Base-by-base conservation (phyloP, 2,113 vertebrate species). In the Hydrochoerus hydrochaeris region DNA sequence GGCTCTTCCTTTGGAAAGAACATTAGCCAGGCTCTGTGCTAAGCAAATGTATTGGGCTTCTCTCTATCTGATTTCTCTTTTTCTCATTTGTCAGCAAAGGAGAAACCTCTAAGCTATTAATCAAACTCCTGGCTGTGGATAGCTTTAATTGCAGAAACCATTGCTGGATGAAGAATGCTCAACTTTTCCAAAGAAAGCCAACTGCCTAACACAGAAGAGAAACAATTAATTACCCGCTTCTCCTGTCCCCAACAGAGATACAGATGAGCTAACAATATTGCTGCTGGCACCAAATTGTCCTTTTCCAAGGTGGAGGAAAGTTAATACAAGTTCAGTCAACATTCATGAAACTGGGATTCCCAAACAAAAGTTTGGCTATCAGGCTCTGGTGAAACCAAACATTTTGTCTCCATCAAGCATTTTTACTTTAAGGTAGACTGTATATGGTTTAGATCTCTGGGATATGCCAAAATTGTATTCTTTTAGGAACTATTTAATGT, bases 21-120 rank as follows among this genome's bases (percentile, higher is more conserved):
- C 16, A 90, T 94, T 94, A 95, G 85, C 91, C 4, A 92, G 78
- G 7, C 80, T 82, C 83, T 97, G 93, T 87, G n/a, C 49, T 95
- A 75, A n/a, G 93, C 97, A 96, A 94, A 91, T 93, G 57, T 83
- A 94, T 85, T 84, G 28, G 63, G 85, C 82, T 85, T 97, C 77
- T 95, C 82, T 94, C 90, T 95, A 92, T 94, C 98, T 97, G 93
- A 97, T 96, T 87, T 94, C 30, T 95, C 89, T 90, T 95, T 94
- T 88, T 92, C 28, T 95, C 97, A 89, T 97, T 97, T 95, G 94
- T 97, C 97, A 98, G 95, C 87, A 97, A 97, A 98, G 97, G 91
- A 96, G 96, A 97, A 97, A 96, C 89, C 91, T 97, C 87, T 71
- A 87, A 97, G 94, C 97, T 94, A 98, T 96, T 98, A 97, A 97